Percentiles rank a stretch among this genome's conserved stretches.
Evolutionary conservation across 2,797 vertebrate species (phyloP).

Genomic region (Poecilia gillii): DNA sequence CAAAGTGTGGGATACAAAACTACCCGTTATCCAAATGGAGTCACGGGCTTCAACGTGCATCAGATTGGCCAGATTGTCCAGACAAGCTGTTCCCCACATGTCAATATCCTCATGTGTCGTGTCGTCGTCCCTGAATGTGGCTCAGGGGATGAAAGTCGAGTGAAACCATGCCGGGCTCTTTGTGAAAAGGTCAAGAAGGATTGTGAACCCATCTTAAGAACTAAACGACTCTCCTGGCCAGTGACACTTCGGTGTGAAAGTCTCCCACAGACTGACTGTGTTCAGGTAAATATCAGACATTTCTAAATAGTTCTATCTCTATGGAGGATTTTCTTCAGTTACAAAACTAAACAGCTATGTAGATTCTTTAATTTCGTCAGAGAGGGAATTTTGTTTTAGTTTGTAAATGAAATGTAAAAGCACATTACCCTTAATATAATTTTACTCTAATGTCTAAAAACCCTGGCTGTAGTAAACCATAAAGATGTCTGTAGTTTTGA

Average conservation of each 20-base stretch:
- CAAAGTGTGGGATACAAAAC: conserved; percentile 62
- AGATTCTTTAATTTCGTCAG: not conserved
- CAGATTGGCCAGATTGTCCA: conserved; percentile 62
- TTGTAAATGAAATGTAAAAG: not conserved
- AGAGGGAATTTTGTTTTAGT: not conserved
- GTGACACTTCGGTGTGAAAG: conserved; percentile 41
- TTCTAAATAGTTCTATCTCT: not conserved
- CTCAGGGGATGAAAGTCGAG: conserved; percentile 22
- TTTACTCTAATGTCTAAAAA: not conserved
- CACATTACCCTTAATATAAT: not conserved
- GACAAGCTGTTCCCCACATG: conserved; percentile 50
- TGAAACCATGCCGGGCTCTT: conserved; percentile 62
- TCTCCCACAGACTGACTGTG: conserved; percentile 59
- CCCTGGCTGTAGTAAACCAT: not conserved
- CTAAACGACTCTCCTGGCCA: conserved; percentile 58
- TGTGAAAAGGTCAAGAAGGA: conserved; percentile 69
- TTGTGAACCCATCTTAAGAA: conserved; percentile 51
- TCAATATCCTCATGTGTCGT: conserved; percentile 63
- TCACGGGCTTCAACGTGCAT: conserved; percentile 43
- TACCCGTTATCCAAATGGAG: conserved; percentile 39
- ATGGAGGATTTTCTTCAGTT: not conserved
- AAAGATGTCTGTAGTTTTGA: not conserved
- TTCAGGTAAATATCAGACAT: conserved; percentile 33
- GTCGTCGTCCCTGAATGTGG: conserved; percentile 66
- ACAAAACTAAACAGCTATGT: not conserved